Evolutionary conservation across 1,140 invertebrate genomes (phyloP).

Genomic region (Argopecten irradians): DNA sequence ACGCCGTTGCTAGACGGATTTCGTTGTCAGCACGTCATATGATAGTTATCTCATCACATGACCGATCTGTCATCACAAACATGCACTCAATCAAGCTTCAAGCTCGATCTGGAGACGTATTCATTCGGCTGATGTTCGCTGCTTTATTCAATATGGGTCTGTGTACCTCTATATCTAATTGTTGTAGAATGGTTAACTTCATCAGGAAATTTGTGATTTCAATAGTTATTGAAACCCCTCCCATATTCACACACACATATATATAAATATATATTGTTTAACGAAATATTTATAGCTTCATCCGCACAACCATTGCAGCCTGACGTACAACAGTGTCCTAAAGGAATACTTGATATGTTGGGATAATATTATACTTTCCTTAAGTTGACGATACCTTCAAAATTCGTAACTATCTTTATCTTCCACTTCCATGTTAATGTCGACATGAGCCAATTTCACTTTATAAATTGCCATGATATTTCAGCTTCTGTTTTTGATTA

Average conservation of each 20-base stretch:
- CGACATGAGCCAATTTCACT: neutral
- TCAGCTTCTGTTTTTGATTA: conserved; percentile 4
- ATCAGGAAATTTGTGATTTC: too few species aligned
- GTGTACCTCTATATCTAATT: neutral
- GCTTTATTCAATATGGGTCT: neutral
- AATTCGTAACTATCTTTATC: neutral
- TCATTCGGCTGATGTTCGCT: neutral
- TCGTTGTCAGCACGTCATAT: neutral
- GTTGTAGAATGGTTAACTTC: neutral
- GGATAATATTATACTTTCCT: too few species aligned
- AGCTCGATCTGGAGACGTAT: neutral
- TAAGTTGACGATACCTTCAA: neutral
- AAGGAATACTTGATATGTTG: too few species aligned
- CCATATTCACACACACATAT: too few species aligned
- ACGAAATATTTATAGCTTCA: too few species aligned
- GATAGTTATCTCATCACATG: neutral
- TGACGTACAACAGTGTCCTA: too few species aligned
- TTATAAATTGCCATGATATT: conserved; percentile 12
- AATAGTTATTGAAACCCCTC: too few species aligned
- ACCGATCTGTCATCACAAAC: conserved; percentile 20
- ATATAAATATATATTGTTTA: too few species aligned
- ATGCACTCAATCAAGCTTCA: neutral
- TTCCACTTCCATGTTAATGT: neutral
- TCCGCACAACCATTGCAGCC: too few species aligned
- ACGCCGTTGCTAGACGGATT: neutral